These are phyloP conservation scores for Drosophila macrospina DNA, from an alignment of 2,888 invertebrate genomes.

Conservation along the genomic window DNA sequence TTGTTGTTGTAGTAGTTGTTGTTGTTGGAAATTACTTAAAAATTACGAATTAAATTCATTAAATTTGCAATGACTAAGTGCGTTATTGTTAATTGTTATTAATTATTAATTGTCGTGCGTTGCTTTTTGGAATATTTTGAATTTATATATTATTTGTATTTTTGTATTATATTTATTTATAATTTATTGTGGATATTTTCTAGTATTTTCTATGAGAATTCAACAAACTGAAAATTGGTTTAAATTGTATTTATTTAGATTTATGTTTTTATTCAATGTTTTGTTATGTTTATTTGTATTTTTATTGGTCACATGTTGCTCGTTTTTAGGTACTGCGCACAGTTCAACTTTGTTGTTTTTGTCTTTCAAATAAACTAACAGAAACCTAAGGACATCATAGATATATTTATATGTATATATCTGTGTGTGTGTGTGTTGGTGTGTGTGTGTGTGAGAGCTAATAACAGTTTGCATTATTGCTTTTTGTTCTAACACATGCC, in stretches of 20 bases:
- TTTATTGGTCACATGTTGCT: constrained; percentile 76
- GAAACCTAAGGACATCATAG: constrained; percentile 62
- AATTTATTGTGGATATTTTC: constrained; percentile 11
- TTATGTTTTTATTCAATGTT: constrained; percentile 16
- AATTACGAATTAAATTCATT: constrained; percentile 23
- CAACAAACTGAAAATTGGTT: constrained; percentile 4
- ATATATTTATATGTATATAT: constrained; percentile 15
- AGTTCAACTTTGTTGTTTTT: constrained; percentile 62
- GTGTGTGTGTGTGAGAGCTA: constrained; percentile 38
- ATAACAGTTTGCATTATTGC: constrained; percentile 67
- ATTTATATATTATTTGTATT: constrained; percentile 2
- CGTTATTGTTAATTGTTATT: constrained; percentile 25
- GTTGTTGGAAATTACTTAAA: constrained; percentile 9
- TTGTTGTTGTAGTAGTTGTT: background rate
- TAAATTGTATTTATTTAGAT: constrained; percentile 26
- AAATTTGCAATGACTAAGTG: constrained; percentile 35
- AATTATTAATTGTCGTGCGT: constrained; percentile 40
- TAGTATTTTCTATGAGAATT: constrained; percentile 11
- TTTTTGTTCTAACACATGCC: constrained; percentile 62
- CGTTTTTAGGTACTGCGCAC: constrained; percentile 72
- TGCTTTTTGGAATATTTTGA: constrained; percentile 21
- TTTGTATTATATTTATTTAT: constrained; percentile 2
- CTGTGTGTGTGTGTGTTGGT: constrained; percentile 14
- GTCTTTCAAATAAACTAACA: constrained; percentile 61
- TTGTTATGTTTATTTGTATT: constrained; percentile 63